These are phyloP conservation scores for Scaptomyza graminum DNA, from an alignment of 1,140 invertebrate genomes.

Conservation along the genomic window DNA sequence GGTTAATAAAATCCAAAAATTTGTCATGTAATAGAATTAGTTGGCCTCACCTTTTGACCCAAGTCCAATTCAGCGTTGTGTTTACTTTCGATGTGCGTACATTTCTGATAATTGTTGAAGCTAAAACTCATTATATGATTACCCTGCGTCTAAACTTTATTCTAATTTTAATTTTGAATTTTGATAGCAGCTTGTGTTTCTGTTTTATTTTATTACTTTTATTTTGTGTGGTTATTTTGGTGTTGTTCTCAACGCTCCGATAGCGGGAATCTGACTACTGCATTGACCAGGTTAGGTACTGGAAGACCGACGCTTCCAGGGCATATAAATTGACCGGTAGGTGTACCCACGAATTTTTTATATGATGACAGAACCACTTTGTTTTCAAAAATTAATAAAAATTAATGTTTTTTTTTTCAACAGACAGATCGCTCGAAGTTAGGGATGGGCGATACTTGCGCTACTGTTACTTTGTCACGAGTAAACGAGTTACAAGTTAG, in stretches of 20 bases:
- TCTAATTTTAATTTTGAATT: slow-evolving; percentile 66
- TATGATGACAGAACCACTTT: slow-evolving; percentile 20
- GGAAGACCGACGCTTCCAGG: slow-evolving; percentile 30
- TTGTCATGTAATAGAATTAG: slow-evolving; percentile 68
- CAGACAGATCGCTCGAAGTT: slow-evolving; percentile 34
- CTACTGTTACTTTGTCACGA: slow-evolving; percentile 28
- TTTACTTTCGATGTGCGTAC: slow-evolving; percentile 51
- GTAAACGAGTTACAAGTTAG: not conserved
- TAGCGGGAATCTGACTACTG: slow-evolving; percentile 13
- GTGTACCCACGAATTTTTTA: slow-evolving; percentile 15
- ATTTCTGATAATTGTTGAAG: slow-evolving; percentile 46
- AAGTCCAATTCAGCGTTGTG: slow-evolving; percentile 45
- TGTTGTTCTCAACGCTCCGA: slow-evolving; percentile 17
- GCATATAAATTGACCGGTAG: slow-evolving; percentile 12
- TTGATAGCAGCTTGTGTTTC: slow-evolving; percentile 42
- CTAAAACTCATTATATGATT: slow-evolving; percentile 66
- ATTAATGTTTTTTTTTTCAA: slow-evolving; percentile 31
- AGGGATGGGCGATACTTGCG: slow-evolving; percentile 32
- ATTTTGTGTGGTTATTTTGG: slow-evolving; percentile 9
- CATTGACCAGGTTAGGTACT: slow-evolving; percentile 25
- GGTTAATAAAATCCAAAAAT: slow-evolving; percentile 46
- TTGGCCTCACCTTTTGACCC: slow-evolving; percentile 53
- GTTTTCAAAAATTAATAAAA: slow-evolving; percentile 22
- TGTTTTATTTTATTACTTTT: not conserved
- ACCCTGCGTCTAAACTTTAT: slow-evolving; percentile 29